A percentile compares a stretch with the other conserved stretches of the same genome.
Evolutionary conservation across 2,797 vertebrate species (phyloP).

Genomic region (Lithobates pipiens): DNA sequence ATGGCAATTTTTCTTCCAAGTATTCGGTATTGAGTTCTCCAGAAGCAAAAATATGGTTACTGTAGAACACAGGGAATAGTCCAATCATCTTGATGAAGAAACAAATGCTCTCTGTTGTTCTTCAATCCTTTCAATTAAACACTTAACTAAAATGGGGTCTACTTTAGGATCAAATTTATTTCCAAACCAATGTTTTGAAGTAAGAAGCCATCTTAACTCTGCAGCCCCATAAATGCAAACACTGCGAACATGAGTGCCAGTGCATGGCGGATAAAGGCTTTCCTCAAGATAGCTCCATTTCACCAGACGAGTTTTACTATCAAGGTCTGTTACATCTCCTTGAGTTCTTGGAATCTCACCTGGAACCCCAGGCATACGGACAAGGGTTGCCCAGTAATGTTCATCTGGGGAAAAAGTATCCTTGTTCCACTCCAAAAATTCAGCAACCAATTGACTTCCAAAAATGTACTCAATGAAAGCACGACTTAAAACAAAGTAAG

Average conservation of each 20-base stretch:
- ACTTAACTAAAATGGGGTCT: conserved; percentile 87
- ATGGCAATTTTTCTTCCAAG: neutral
- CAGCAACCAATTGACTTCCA: conserved; percentile 75
- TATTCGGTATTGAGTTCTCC: neutral
- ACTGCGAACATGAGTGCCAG: conserved; percentile 86
- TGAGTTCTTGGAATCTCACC: conserved; percentile 79
- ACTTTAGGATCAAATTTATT: conserved; percentile 94
- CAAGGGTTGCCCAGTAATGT: conserved; percentile 92
- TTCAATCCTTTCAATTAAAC: conserved; percentile 86
- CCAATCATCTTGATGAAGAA: neutral
- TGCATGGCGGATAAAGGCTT: conserved; percentile 86
- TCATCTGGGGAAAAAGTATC: conserved; percentile 94
- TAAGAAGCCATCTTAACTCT: conserved; percentile 90
- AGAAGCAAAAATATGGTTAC: neutral
- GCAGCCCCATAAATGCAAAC: conserved; percentile 91
- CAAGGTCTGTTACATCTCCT: conserved; percentile 87
- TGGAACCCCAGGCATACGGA: conserved; percentile 84
- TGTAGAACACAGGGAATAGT: neutral
- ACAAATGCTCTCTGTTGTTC: conserved; percentile 75
- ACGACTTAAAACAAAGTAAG: conserved; percentile 88
- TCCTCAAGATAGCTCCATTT: conserved; percentile 92
- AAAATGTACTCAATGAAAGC: conserved; percentile 80
- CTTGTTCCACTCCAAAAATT: conserved; percentile 88
- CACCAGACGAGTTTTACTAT: conserved; percentile 91
- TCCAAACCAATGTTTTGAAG: conserved; percentile 90